These are phyloP conservation scores for Istiophorus platypterus DNA, from an alignment of 2,113 vertebrate species.

Conservation along the genomic window DNA sequence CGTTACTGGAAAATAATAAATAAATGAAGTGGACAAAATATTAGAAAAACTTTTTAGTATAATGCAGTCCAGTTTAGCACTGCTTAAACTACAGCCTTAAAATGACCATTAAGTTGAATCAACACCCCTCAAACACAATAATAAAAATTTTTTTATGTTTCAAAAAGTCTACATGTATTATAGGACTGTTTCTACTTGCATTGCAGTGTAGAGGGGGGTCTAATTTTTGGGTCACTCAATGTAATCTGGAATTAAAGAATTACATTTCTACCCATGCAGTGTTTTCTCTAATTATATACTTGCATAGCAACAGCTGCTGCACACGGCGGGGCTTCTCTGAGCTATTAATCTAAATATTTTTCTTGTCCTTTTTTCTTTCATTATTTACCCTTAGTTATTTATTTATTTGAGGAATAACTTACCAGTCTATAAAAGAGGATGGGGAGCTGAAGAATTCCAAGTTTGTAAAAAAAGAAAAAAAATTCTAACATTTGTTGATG, in stretches of 20 bases:
- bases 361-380: conserved; percentile 8
- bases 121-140: background rate
- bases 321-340: background rate
- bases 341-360: conserved; percentile 13
- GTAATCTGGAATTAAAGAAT: background rate
- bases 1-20: background rate
- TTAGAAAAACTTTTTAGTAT: no score
- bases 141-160: background rate
- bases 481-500: conserved; percentile 13
- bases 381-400: conserved; percentile 21
- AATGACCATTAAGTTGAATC: background rate
- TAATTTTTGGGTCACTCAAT: background rate
- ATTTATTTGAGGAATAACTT: conserved; percentile 13
- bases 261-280: background rate
- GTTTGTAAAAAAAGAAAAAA: conserved; percentile 19
- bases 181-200: background rate
- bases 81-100: background rate
- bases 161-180: background rate
- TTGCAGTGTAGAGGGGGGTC: background rate
- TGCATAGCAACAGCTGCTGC: conserved; percentile 8
- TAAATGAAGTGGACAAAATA: no score
- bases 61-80: background rate
- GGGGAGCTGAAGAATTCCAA: conserved; percentile 16
- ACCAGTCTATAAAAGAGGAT: background rate
- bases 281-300: conserved; percentile 28